Conservation (phyloP, 2,888 invertebrate species). For the Calameuta pallipes region DNA sequence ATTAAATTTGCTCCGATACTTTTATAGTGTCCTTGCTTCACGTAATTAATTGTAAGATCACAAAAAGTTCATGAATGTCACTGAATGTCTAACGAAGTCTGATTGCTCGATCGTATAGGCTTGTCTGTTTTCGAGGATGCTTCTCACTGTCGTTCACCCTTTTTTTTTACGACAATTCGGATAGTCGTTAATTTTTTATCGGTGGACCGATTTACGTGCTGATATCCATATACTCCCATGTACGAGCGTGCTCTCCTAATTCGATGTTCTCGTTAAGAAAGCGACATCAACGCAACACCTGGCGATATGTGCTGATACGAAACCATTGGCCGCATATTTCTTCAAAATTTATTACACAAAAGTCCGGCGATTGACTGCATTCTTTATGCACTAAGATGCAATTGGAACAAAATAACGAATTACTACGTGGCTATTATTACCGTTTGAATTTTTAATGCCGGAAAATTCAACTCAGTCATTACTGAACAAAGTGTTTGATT, state of each 20-base stretch:
- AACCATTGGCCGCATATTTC: background rate
- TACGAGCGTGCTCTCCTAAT: constrained; percentile 58
- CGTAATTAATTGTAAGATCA: background rate
- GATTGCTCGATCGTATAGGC: background rate
- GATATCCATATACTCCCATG: constrained; percentile 53
- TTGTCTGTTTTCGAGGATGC: background rate
- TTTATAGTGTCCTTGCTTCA: background rate
- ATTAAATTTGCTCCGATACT: background rate
- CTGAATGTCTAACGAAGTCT: background rate
- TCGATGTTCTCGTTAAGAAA: constrained; percentile 44
- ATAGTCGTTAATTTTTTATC: constrained; percentile 49
- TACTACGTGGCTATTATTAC: background rate
- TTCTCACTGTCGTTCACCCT: background rate
- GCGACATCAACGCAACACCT: background rate
- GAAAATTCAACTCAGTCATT: background rate
- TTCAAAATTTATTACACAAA: background rate
- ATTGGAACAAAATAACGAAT: background rate
- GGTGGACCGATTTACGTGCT: constrained; percentile 50
- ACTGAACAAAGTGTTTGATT: background rate
- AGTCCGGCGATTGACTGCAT: background rate
- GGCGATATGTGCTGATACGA: background rate
- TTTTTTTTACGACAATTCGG: constrained; percentile 53
- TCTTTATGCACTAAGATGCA: background rate
- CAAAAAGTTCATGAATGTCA: background rate
- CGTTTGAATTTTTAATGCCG: background rate